Evolutionary conservation across 23 tunicate genomes (phyloP), one percentile per base, ranked within the genome.

Genomic region (Trididemnum nubilum): DNA sequence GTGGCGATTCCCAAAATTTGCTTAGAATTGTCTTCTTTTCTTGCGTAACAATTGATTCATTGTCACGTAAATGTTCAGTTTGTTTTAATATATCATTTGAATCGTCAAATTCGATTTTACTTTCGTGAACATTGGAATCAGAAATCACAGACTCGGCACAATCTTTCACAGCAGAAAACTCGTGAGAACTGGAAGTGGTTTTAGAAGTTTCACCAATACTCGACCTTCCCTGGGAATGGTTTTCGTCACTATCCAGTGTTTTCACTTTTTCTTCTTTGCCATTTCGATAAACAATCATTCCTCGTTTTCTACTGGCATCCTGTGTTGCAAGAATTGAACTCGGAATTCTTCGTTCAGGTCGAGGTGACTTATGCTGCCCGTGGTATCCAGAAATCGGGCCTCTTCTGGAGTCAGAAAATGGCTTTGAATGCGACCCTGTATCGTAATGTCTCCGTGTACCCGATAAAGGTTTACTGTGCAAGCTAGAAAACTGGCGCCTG

Each of bases 1-100:
- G 61, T 36, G 94, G 82, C 24, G 94, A 89, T 40, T 89, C 81
- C 94, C 94, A 89, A 36, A 89, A 89, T 58, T 83, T 89, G 18
- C 64, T 59, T 19, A 89, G 33, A 7, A 83, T 29, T 9, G 81
- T 83, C 28, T 78, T 83, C 37, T 89, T 89, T 39, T 82, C 73
- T 4, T 5, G 21, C n/a, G 9, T 44, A 44, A 44, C 54, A 9
- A 15, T 7, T 9, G 54, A 15, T 44, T 44, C 54, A n/a, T n/a
- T n/a, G n/a, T n/a, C n/a, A n/a, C n/a, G n/a, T n/a, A n/a, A n/a
- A n/a, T n/a, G n/a, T n/a, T n/a, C n/a, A n/a, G n/a, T n/a, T n/a
- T n/a, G n/a, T n/a, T n/a, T n/a, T n/a, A n/a, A n/a, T n/a, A n/a
- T n/a, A n/a, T n/a, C n/a, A n/a, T n/a, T n/a, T n/a, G n/a, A n/a